Conservation (phyloP, 2,888 invertebrate species). For the Hydropsyche betteni region DNA sequence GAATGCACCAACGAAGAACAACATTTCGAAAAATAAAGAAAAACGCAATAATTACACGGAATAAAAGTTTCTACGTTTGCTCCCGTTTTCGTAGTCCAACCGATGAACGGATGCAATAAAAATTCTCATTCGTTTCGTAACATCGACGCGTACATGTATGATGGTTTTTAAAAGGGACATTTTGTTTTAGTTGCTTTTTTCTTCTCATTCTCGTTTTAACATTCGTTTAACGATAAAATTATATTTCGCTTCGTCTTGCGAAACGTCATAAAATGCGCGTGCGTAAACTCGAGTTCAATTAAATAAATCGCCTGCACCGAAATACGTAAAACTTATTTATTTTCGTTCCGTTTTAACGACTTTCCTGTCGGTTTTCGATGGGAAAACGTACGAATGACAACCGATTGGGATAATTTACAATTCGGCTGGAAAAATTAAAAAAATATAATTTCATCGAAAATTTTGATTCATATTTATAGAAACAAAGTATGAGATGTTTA, state of each 20-base stretch:
- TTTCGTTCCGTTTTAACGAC: too few relatives aligned
- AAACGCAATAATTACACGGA: background rate
- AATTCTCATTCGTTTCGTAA: slow-evolving; percentile 22
- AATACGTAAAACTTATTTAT: background rate
- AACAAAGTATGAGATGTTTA: too few relatives aligned
- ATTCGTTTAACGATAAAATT: slow-evolving; percentile 8
- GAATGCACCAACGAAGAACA: background rate
- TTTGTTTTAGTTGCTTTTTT: background rate
- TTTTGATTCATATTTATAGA: too few relatives aligned
- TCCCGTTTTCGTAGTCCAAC: background rate
- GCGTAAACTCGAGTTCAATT: slow-evolving; percentile 10
- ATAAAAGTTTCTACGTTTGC: background rate
- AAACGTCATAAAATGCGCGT: slow-evolving; percentile 25
- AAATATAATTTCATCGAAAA: too few relatives aligned
- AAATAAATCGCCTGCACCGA: slow-evolving; percentile 7
- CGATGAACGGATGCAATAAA: slow-evolving; percentile 17
- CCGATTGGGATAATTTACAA: too few relatives aligned
- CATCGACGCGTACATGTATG: background rate
- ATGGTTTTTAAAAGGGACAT: slow-evolving; percentile 10
- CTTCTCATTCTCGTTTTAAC: background rate
- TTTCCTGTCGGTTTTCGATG: too few relatives aligned
- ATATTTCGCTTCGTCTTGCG: slow-evolving; percentile 4
- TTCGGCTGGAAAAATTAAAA: too few relatives aligned
- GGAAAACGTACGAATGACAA: too few relatives aligned
- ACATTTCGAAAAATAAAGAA: background rate